Evolutionary conservation across 2,113 vertebrate species (phyloP).

Genomic region (human (Homo sapiens)): GRCh38 chr1:56881001-56881500

Average conservation of each 20-base stretch:
- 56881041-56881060: not conserved
- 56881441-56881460: slow-evolving; percentile 91
- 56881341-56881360: too few relatives aligned
- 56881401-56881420: too few relatives aligned
- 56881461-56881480: slow-evolving; percentile 80
- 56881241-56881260: not conserved
- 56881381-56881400: too few relatives aligned
- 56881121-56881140: not conserved
- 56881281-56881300: too few relatives aligned
- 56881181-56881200: not conserved
- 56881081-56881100: not conserved
- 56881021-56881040: not conserved
- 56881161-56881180: not conserved
- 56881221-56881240: not conserved
- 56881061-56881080: not conserved
- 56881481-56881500: slow-evolving; percentile 88
- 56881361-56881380: too few relatives aligned
- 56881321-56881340: too few relatives aligned
- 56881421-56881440: too few relatives aligned
- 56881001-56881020: not conserved
- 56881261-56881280: not conserved
- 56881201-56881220: not conserved
- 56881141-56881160: not conserved
- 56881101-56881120: not conserved
- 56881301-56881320: too few relatives aligned